Base-by-base conservation (phyloP, 2,888 invertebrate species). In the Ophion costatus region DNA sequence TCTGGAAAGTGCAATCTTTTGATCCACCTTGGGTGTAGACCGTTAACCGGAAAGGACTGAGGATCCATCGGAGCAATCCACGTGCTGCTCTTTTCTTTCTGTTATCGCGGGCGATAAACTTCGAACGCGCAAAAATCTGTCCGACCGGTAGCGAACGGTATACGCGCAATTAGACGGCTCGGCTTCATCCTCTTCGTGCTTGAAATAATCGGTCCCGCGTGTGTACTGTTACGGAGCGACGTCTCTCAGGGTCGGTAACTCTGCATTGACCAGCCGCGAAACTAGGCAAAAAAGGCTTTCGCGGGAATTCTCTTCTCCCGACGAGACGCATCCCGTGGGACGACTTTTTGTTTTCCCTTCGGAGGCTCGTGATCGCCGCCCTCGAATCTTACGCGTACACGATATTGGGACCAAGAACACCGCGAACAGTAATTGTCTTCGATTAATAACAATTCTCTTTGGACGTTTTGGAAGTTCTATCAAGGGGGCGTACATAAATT, bases 181-280 rank as follows among this genome's bases (percentile, higher is more conserved):
- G 87, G 87, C 87, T 76, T 61, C n/a, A 56, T 70, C 51, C 42
- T 61, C 87, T 87, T 83, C 88, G 87, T 92, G 87, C 89, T 89
- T 82, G 91, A 92, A 92, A 92, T 92, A 92, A 92, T 92, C 86
- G 83, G 51, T 51, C 51, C 81, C 85, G 85, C 56, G 56, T 77
- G 57, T 66, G 89, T 92, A 92, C 92, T 91, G 92, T 92, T 92
- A 92, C 85, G 17, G 66, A 67, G 51, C 51, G 82, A 81, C 85
- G 80, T 82, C 77, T 56, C 61, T 61, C 10, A 66, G 75, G 83
- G 67, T 80, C 79, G 73, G 66, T 70, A 82, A 78, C 79, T 56
- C 20, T 5, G 51, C 24, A 66, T 67, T 66, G 70, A 42, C 45
- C 33, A 38, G 59, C 45, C 71, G n/a, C 11, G 57, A 45, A 1